phyloP scores from a whole-genome alignment of 1,140 invertebrate genomes.

The Lucilia sericata region DNA sequence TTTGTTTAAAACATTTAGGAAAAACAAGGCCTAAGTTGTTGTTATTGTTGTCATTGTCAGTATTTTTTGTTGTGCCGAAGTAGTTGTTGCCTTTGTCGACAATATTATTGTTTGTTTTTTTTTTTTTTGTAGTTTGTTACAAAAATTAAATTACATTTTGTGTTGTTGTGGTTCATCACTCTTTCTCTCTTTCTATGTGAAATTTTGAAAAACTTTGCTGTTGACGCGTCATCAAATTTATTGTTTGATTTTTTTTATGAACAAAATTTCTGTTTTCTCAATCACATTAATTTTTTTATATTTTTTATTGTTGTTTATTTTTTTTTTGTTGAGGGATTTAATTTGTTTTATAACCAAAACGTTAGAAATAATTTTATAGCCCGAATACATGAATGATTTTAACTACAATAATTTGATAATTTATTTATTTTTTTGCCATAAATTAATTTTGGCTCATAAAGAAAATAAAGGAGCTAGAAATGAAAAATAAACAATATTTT shows the following conservation, averaged over 20 bases:
- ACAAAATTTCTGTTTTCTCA: not conserved
- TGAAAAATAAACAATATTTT: too few relatives aligned
- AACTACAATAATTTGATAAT: not conserved
- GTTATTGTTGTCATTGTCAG: not conserved
- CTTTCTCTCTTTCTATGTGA: too few relatives aligned
- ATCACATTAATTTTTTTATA: not conserved
- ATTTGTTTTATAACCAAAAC: slow-evolving; percentile 10
- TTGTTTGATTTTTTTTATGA: slow-evolving; percentile 6
- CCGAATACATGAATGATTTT: not conserved
- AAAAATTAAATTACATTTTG: too few relatives aligned
- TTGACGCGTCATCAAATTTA: slow-evolving; percentile 11
- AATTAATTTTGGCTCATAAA: too few relatives aligned
- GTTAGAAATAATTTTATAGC: slow-evolving; percentile 9
- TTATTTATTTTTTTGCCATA: too few relatives aligned
- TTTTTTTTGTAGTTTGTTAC: not conserved
- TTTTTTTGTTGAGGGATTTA: not conserved
- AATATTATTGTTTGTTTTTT: not conserved
- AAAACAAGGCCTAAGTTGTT: not conserved
- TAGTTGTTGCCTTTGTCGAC: not conserved
- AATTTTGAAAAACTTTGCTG: not conserved
- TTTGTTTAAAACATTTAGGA: too few relatives aligned
- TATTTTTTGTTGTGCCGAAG: too few relatives aligned
- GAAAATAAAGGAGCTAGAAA: too few relatives aligned
- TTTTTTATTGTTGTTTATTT: not conserved
- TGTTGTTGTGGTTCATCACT: too few relatives aligned